phyloP scores from a whole-genome alignment of 2,888 invertebrate species.

The Ceratothoa steindachneri region DNA sequence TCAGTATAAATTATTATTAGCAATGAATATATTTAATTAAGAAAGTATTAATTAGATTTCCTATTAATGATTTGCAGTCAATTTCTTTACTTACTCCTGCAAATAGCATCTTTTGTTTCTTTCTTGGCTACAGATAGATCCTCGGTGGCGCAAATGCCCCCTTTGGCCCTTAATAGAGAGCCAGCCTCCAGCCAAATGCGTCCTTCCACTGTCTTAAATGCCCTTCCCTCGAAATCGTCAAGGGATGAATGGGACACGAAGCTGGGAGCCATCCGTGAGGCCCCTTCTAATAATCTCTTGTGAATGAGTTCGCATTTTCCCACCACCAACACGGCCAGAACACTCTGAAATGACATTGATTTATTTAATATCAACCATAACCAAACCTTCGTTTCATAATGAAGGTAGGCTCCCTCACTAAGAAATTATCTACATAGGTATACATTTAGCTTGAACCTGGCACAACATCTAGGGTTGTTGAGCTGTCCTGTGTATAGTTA shows the following conservation, averaged over 20 bases:
- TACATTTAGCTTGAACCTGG: no score
- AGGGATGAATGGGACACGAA: constrained; percentile 27
- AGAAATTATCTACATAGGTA: no score
- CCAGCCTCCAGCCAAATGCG: constrained; percentile 48
- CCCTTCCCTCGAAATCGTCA: constrained; percentile 18
- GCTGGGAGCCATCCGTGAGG: constrained; percentile 14
- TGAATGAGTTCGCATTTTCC: not conserved
- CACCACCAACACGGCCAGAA: not conserved
- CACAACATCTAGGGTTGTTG: no score
- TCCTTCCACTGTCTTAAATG: constrained; percentile 1
- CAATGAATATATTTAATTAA: no score
- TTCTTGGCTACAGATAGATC: constrained; percentile 48
- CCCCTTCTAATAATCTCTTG: not conserved
- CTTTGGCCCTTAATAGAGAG: constrained; percentile 47
- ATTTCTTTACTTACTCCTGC: constrained; percentile 24
- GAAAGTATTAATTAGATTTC: no score
- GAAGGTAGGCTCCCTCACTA: no score
- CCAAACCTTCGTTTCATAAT: no score
- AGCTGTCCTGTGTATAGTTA: no score
- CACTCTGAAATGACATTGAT: not conserved
- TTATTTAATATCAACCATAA: not conserved
- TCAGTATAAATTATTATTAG: no score
- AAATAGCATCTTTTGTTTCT: constrained; percentile 29
- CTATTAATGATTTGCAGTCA: no score
- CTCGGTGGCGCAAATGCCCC: constrained; percentile 49